Conservation (phyloP, 2,113 vertebrate species). For the Thunnus thynnus region DNA sequence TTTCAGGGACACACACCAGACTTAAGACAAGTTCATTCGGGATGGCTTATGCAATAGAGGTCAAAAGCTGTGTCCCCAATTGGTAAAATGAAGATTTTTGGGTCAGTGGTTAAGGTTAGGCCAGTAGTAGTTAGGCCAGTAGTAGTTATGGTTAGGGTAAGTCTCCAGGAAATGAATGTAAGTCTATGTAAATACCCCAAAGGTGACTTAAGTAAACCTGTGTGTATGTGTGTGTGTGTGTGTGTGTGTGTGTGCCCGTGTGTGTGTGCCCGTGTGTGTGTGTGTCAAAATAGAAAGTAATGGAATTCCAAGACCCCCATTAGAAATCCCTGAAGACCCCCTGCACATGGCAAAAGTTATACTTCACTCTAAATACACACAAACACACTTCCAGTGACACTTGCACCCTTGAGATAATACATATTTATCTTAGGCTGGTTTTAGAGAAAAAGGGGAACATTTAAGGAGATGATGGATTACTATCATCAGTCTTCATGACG, state of each 20-base stretch:
- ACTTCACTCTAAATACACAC: slow-evolving; percentile 39
- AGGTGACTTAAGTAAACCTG: too few species aligned
- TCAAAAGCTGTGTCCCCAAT: too few species aligned
- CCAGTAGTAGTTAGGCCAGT: too few species aligned
- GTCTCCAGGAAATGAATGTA: too few species aligned
- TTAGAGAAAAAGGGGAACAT: slow-evolving; percentile 17
- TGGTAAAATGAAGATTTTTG: too few species aligned
- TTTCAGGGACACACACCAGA: too few species aligned
- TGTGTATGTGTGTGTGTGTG: not conserved
- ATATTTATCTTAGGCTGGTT: slow-evolving; percentile 37
- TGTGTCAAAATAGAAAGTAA: slow-evolving; percentile 18
- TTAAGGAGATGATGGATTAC: slow-evolving; percentile 47
- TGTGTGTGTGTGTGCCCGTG: not conserved
- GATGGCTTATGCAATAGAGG: too few species aligned
- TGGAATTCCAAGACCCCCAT: slow-evolving; percentile 39
- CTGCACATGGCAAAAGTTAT: slow-evolving; percentile 59
- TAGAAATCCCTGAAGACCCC: slow-evolving; percentile 42
- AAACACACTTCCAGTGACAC: slow-evolving; percentile 53
- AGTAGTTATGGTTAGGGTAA: too few species aligned
- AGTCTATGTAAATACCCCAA: too few species aligned
- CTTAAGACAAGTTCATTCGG: too few species aligned
- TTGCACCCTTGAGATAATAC: slow-evolving; percentile 43
- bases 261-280: not conserved
- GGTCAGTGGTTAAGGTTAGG: too few species aligned
- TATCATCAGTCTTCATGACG: slow-evolving; percentile 28